phyloP scores from a whole-genome alignment of 2,888 invertebrate species.

The Leptopilina drosophilae region DNA sequence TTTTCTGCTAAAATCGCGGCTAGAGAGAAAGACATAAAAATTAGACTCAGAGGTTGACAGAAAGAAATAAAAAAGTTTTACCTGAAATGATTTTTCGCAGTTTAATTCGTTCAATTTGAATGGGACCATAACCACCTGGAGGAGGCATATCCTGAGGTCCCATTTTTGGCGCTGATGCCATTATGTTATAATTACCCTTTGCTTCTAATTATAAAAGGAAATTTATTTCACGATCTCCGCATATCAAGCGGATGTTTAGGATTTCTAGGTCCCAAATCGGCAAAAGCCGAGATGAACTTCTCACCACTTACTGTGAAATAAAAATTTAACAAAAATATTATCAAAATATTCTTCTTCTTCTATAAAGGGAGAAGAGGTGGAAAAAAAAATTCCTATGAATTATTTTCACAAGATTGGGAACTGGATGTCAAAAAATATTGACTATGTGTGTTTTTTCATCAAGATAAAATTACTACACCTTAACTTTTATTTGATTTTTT shows the following conservation, averaged over 20 bases:
- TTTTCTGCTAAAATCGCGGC: too few relatives aligned
- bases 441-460: too few relatives aligned
- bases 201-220: background rate
- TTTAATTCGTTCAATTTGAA: constrained; percentile 83
- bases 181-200: constrained; percentile 47
- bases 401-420: too few relatives aligned
- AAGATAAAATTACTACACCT: too few relatives aligned
- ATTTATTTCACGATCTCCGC: background rate
- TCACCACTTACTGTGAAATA: background rate
- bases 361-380: background rate
- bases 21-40: too few relatives aligned
- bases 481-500: too few relatives aligned
- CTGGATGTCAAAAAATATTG: too few relatives aligned
- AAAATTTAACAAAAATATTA: background rate
- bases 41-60: background rate
- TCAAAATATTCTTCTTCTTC: background rate
- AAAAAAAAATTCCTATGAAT: background rate
- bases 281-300: background rate
- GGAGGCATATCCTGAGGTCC: constrained; percentile 93
- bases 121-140: constrained; percentile 90
- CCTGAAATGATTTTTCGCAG: constrained; percentile 61
- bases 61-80: constrained; percentile 51
- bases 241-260: background rate
- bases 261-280: background rate
- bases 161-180: constrained; percentile 76